Conservation (phyloP, 2,797 vertebrate genomes). For the Megaceryle alcyon region DNA sequence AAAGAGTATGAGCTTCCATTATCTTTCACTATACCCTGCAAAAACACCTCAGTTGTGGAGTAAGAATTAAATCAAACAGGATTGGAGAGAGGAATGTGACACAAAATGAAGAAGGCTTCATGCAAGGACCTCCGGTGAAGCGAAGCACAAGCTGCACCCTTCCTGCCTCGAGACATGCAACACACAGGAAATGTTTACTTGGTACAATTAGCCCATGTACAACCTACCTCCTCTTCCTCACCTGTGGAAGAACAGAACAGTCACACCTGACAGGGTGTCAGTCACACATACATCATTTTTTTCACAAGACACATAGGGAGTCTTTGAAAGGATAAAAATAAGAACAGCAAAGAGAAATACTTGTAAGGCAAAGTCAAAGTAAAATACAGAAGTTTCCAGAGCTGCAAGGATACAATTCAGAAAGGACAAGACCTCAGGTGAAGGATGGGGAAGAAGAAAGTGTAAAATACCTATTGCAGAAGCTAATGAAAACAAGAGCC, state of each 20-base stretch:
- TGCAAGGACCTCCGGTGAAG: neutral
- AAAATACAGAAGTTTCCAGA: neutral
- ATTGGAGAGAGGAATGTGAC: neutral
- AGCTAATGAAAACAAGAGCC: neutral
- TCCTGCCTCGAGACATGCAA: neutral
- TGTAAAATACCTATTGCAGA: neutral
- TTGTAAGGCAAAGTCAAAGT: neutral
- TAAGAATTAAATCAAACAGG: neutral
- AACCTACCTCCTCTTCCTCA: neutral
- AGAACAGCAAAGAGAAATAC: neutral
- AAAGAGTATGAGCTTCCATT: neutral
- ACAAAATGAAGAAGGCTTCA: neutral
- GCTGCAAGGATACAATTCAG: neutral
- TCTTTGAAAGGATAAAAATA: conserved; percentile 2
- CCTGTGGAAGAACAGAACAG: neutral
- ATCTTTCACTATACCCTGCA: neutral
- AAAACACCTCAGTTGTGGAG: neutral
- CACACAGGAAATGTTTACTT: neutral
- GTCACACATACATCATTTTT: neutral
- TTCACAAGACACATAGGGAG: neutral
- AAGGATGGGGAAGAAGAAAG: neutral
- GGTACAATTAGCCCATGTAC: neutral
- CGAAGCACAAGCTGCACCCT: neutral
- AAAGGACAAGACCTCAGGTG: neutral
- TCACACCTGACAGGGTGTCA: neutral